These are phyloP conservation scores for Ellobius talpinus DNA, from an alignment of 2,113 vertebrate genomes.

Conservation along the genomic window DNA sequence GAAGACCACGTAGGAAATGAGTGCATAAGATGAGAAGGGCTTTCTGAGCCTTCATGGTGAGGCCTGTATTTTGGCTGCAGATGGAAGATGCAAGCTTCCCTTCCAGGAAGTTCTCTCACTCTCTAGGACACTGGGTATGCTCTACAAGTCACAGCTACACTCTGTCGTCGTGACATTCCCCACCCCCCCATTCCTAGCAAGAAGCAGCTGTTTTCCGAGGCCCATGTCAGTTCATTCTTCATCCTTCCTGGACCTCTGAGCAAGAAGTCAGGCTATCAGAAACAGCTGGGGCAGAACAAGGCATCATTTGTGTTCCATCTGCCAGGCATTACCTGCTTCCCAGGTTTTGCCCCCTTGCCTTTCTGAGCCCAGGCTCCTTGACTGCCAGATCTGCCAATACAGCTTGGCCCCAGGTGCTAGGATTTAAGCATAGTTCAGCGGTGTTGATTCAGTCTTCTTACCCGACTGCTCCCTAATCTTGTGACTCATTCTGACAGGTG, in stretches of 20 bases:
- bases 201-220: slow-evolving; percentile 31
- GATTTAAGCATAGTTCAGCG: not conserved
- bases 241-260: slow-evolving; percentile 28
- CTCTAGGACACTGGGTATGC: not conserved
- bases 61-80: not conserved
- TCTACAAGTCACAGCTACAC: not conserved
- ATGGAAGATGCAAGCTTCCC: not conserved
- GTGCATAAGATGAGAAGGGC: not conserved
- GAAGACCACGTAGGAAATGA: not conserved
- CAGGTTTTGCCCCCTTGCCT: not conserved
- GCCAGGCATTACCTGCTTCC: slow-evolving; percentile 30
- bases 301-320: slow-evolving; percentile 39
- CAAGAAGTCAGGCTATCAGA: slow-evolving; percentile 49
- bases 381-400: slow-evolving; percentile 19
- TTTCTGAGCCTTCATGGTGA: not conserved
- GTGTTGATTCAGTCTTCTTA: slow-evolving; percentile 50
- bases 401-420: not conserved
- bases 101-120: not conserved
- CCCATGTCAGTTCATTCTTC: slow-evolving; percentile 2
- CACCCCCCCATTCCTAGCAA: not conserved
- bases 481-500: slow-evolving; percentile 62
- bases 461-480: slow-evolving; percentile 33
- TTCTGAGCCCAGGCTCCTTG: not conserved
- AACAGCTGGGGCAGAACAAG: slow-evolving; percentile 43
- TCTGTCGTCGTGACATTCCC: too few relatives aligned